A percentile compares a stretch with the other conserved stretches of the same genome.
Evolutionary conservation across 2,888 invertebrate genomes (phyloP).

Genomic region (Embidobia sp.): DNA sequence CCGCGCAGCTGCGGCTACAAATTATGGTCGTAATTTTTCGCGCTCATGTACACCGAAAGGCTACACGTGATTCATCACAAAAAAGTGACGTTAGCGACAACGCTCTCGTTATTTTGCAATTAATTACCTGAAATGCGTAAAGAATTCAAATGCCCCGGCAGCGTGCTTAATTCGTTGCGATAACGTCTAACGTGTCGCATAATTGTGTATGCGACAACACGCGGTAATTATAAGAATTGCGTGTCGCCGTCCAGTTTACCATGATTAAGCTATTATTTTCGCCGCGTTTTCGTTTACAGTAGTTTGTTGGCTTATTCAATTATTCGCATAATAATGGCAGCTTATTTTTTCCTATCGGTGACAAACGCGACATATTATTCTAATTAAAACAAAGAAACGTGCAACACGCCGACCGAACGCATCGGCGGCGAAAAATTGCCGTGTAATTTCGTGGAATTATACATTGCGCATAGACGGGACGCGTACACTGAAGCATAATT

Average conservation of each 20-base stretch:
- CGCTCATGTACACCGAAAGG: not conserved
- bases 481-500: conserved; percentile 15
- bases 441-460: conserved; percentile 23
- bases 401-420: not conserved
- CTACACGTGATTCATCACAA: conserved; percentile 9
- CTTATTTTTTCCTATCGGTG: conserved; percentile 12
- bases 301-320: conserved; percentile 56
- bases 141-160: conserved; percentile 44
- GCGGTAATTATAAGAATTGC: conserved; percentile 73
- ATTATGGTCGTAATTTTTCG: conserved; percentile 15
- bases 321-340: conserved; percentile 36
- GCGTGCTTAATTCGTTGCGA: conserved; percentile 63
- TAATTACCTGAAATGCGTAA: conserved; percentile 53
- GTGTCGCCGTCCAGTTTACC: conserved; percentile 74
- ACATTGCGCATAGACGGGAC: conserved; percentile 4
- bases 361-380: conserved; percentile 26
- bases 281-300: conserved; percentile 28
- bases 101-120: conserved; percentile 29
- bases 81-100: conserved; percentile 1
- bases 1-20: conserved; percentile 5
- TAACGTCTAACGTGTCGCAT: conserved; percentile 58
- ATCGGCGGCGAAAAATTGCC: conserved; percentile 1
- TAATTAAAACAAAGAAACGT: conserved; percentile 35
- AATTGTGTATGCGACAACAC: conserved; percentile 40
- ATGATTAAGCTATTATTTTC: conserved; percentile 66